Evolutionary conservation across 2,888 invertebrate species (phyloP).

Genomic region (Bimastos eiseni): DNA sequence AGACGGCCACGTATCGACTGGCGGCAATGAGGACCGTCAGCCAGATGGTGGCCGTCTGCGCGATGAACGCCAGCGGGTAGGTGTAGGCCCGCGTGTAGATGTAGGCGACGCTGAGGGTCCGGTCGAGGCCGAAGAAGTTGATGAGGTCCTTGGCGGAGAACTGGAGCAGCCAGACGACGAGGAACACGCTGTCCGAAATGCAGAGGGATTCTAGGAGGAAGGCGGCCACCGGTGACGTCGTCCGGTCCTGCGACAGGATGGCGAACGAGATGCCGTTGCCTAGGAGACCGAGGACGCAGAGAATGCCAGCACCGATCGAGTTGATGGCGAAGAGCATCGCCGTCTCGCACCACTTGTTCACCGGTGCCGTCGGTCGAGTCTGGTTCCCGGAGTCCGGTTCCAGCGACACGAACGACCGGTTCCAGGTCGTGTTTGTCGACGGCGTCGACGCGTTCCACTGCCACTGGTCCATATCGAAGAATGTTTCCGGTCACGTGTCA

Average conservation of each 20-base stretch:
- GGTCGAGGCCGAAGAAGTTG: neutral
- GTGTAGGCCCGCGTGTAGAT: conserved; percentile 30
- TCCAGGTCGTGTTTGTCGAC: neutral
- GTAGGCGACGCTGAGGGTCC: conserved; percentile 30
- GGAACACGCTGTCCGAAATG: conserved; percentile 37
- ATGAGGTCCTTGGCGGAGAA: conserved; percentile 32
- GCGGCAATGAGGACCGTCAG: conserved; percentile 40
- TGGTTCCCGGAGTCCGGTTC: neutral
- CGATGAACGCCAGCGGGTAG: conserved; percentile 37
- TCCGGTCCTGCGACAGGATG: conserved; percentile 32
- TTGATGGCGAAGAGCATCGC: conserved; percentile 32
- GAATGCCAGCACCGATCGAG: conserved; percentile 33
- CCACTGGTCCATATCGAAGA: neutral
- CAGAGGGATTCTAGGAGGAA: conserved; percentile 35
- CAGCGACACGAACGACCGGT: neutral
- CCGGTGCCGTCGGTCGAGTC: neutral
- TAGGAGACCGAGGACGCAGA: conserved; percentile 35
- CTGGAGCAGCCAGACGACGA: conserved; percentile 36
- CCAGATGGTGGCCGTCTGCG: conserved; percentile 39
- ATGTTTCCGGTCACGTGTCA: neutral
- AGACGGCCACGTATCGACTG: conserved; percentile 37
- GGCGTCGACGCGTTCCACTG: neutral
- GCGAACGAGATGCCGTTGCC: conserved; percentile 36
- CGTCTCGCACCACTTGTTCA: neutral
- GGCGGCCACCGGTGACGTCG: conserved; percentile 34